A percentile compares a stretch with the other conserved stretches of the same genome.
phyloP scores from a whole-genome alignment of 2,888 invertebrate species.

The Ashinkailepas kermadecensis region DNA sequence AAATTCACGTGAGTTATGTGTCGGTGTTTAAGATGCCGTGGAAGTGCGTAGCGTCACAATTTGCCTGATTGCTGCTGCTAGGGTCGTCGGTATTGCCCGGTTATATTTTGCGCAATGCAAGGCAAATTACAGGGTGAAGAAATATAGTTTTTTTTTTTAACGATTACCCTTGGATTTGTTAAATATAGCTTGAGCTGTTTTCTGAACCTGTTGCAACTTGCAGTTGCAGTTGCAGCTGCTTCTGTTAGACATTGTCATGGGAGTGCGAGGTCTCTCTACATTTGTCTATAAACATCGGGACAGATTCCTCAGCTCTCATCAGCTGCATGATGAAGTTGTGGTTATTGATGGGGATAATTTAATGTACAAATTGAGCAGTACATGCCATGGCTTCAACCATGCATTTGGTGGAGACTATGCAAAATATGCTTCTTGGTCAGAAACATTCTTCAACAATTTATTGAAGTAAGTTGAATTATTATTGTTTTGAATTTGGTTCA shows the following conservation, averaged over 20 bases:
- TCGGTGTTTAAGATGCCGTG: too few species aligned
- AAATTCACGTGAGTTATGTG: too few species aligned
- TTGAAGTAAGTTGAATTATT: conserved; percentile 25
- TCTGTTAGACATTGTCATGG: conserved; percentile 51
- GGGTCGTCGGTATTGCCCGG: too few species aligned
- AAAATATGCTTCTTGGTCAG: conserved; percentile 56
- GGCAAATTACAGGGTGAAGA: too few species aligned
- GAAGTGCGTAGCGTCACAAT: too few species aligned
- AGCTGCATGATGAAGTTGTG: conserved; percentile 59
- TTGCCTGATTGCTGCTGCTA: too few species aligned
- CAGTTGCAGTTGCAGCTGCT: conserved; percentile 43
- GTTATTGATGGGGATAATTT: conserved; percentile 75
- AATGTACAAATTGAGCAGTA: conserved; percentile 50
- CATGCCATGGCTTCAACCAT: conserved; percentile 47
- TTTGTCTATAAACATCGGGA: conserved; percentile 61
- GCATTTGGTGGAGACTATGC: conserved; percentile 84
- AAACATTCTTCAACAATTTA: conserved; percentile 55
- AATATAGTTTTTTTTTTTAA: not conserved
- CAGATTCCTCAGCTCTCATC: conserved; percentile 54
- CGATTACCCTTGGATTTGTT: not conserved
- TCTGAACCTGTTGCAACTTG: not conserved
- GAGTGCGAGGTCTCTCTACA: conserved; percentile 75
- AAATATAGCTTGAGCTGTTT: not conserved
- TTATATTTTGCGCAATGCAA: too few species aligned
- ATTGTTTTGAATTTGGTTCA: not conserved